phyloP scores from a whole-genome alignment of 2,113 vertebrate genomes.

The Dipodomys stephensi region DNA sequence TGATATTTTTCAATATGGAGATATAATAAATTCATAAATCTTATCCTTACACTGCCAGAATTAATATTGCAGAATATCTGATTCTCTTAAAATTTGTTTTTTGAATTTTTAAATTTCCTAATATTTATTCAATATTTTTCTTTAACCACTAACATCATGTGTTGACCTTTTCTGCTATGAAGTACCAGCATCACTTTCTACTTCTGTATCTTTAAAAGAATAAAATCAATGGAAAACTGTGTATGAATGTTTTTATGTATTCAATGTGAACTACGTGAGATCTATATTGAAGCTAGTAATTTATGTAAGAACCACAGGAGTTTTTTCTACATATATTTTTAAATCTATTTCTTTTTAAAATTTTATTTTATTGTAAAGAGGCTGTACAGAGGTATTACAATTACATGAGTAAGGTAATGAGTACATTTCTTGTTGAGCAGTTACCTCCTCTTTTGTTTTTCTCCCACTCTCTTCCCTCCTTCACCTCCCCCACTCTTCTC shows the following conservation, averaged over 20 bases:
- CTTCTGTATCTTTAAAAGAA: not conserved
- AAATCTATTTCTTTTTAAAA: not conserved
- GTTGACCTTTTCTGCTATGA: not conserved
- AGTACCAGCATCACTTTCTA: not conserved
- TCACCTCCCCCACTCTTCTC: no score
- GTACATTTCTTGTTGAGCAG: no score
- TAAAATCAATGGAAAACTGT: not conserved
- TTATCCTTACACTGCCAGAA: not conserved
- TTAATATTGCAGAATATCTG: not conserved
- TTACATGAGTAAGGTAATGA: no score
- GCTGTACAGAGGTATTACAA: no score
- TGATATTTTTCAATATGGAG: not conserved
- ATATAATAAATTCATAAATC: not conserved
- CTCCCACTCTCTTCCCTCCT: no score
- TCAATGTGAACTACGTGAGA: not conserved
- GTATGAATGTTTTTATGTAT: not conserved
- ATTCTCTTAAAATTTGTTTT: conserved; percentile 15
- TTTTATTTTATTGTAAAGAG: no score
- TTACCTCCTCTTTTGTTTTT: no score
- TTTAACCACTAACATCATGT: not conserved
- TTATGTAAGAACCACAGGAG: not conserved
- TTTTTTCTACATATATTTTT: not conserved
- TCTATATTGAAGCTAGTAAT: not conserved
- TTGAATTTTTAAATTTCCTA: not conserved
- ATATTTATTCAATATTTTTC: not conserved